Conservation (phyloP, 2,113 vertebrate species). For the Aegotheles bennettii region DNA sequence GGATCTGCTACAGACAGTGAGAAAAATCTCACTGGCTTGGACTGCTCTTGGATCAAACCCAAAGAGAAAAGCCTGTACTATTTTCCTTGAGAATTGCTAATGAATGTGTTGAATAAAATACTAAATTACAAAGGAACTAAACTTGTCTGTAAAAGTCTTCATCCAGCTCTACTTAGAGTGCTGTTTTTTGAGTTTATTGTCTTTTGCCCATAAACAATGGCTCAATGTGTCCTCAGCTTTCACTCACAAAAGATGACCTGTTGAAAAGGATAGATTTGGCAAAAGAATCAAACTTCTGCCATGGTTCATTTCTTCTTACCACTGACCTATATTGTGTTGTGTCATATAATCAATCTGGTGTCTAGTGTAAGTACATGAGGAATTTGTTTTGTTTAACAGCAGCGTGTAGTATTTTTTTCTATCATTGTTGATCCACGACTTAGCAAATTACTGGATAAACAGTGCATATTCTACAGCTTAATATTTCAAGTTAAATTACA, state of each 20-base stretch:
- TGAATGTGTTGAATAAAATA: neutral
- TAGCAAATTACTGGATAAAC: neutral
- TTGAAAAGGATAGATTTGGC: neutral
- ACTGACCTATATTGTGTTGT: neutral
- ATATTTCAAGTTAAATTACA: neutral
- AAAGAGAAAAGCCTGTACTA: neutral
- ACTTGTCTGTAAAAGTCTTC: neutral
- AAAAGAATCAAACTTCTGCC: neutral
- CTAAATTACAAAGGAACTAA: neutral
- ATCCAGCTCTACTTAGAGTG: neutral
- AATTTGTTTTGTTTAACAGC: neutral
- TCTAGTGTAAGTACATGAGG: neutral
- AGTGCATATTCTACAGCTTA: neutral
- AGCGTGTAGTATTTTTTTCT: neutral
- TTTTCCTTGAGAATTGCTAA: neutral
- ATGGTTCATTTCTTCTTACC: neutral
- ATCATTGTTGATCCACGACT: neutral
- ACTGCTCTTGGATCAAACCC: neutral
- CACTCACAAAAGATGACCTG: neutral
- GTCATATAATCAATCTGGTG: neutral
- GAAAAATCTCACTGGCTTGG: neutral
- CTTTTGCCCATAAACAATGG: neutral
- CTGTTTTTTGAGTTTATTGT: neutral
- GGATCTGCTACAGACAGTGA: neutral
- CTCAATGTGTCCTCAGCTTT: neutral